phyloP scores from a whole-genome alignment of 2,113 vertebrate genomes.

The Tyto alba region DNA sequence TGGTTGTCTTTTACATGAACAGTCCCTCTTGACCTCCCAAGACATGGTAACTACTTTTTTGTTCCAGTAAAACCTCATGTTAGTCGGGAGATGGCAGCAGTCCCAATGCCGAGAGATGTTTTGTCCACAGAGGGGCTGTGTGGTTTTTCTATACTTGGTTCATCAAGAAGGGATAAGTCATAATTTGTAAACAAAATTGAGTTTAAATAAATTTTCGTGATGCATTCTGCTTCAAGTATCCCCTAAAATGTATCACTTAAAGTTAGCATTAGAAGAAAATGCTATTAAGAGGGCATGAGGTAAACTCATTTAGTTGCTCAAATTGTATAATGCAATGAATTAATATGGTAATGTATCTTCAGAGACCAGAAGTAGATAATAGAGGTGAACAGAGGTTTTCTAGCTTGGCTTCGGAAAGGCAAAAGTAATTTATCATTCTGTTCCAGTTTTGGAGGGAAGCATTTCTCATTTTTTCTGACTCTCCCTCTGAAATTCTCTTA shows the following conservation, averaged over 20 bases:
- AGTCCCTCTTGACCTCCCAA: background rate
- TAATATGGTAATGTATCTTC: slow-evolving; percentile 79
- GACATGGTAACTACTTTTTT: background rate
- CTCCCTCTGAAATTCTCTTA: slow-evolving; percentile 17
- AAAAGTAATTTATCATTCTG: slow-evolving; percentile 79
- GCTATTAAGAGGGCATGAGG: slow-evolving; percentile 75
- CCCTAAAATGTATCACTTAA: slow-evolving; percentile 69
- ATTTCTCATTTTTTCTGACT: slow-evolving; percentile 70
- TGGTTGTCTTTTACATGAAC: background rate
- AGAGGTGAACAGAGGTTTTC: slow-evolving; percentile 77
- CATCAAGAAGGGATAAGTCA: slow-evolving; percentile 62
- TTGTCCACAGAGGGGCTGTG: background rate
- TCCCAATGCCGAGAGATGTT: background rate
- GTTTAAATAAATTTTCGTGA: slow-evolving; percentile 72
- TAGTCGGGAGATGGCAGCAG: background rate
- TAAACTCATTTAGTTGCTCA: slow-evolving; percentile 75
- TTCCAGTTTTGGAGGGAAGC: slow-evolving; percentile 55
- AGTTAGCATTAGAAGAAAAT: slow-evolving; percentile 73
- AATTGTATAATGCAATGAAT: slow-evolving; percentile 76
- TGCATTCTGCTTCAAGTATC: slow-evolving; percentile 62
- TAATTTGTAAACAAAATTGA: slow-evolving; percentile 75
- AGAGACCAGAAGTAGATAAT: slow-evolving; percentile 77
- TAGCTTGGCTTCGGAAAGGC: slow-evolving; percentile 67
- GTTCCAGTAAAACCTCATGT: background rate
- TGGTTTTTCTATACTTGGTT: slow-evolving; percentile 41